Conservation (phyloP, 1,140 invertebrate genomes). For the Papilio dardanus region DNA sequence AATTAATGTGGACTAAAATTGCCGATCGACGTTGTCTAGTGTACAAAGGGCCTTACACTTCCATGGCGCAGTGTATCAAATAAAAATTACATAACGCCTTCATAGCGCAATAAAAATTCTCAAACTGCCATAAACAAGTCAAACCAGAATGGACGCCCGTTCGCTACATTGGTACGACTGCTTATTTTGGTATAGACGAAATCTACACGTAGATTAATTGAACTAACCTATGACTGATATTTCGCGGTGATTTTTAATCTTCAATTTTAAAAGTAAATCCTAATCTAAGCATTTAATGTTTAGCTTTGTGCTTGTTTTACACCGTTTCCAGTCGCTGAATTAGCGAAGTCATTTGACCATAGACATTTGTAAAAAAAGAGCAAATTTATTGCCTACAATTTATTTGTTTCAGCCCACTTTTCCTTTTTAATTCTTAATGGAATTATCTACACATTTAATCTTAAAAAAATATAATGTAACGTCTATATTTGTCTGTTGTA, state of each 20-base stretch:
- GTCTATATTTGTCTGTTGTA: neutral
- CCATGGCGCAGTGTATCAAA: slow-evolving; percentile 6
- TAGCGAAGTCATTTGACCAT: too few species aligned
- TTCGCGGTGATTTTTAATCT: too few species aligned
- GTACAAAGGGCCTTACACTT: too few species aligned
- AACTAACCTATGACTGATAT: too few species aligned
- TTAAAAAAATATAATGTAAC: neutral
- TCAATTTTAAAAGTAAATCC: too few species aligned
- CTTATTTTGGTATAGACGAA: neutral
- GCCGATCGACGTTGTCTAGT: neutral
- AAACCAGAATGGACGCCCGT: slow-evolving; percentile 11
- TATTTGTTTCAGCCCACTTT: too few species aligned
- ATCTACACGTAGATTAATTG: neutral
- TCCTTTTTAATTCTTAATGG: too few species aligned
- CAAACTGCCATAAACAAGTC: slow-evolving; percentile 20
- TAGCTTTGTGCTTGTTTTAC: too few species aligned
- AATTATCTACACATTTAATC: neutral
- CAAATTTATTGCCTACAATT: too few species aligned
- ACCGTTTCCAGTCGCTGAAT: too few species aligned
- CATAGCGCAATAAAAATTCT: slow-evolving; percentile 27
- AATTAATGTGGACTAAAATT: neutral
- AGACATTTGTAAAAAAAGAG: too few species aligned
- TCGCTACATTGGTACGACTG: neutral
- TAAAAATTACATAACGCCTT: slow-evolving; percentile 20
- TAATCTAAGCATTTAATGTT: too few species aligned